These are phyloP conservation scores for Takifugu ocellatus DNA, from an alignment of 2,797 vertebrate genomes.

Conservation along the genomic window DNA sequence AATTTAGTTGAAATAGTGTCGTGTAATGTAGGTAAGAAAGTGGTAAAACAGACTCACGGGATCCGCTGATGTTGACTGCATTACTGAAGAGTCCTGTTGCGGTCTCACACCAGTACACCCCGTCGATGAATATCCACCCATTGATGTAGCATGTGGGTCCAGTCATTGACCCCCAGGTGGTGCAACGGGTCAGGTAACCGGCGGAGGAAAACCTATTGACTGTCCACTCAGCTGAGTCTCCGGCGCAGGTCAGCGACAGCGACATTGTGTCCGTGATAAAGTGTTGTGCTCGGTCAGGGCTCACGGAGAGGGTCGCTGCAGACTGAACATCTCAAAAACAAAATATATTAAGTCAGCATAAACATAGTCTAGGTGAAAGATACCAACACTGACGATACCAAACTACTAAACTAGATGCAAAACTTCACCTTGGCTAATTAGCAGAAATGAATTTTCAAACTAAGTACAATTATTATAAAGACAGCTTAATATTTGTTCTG, in stretches of 20 bases:
- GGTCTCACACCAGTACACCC: constrained; percentile 55
- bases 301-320: constrained; percentile 4
- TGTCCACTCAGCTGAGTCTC: constrained; percentile 29
- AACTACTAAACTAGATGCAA: too few species aligned
- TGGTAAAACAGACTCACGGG: background rate
- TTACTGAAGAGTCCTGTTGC: constrained; percentile 35
- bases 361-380: too few species aligned
- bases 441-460: too few species aligned
- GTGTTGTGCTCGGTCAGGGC: constrained; percentile 44
- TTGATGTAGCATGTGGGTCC: background rate
- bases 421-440: too few species aligned
- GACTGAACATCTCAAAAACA: constrained; percentile 15
- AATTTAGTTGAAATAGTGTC: too few species aligned
- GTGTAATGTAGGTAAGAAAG: too few species aligned
- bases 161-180: background rate
- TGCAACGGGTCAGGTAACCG: rapidly evolving
- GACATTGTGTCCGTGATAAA: constrained; percentile 17
- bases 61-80: constrained; percentile 38
- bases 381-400: too few species aligned
- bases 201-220: background rate
- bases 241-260: constrained; percentile 46
- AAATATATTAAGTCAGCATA: background rate
- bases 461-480: too few species aligned
- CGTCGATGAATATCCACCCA: rapidly evolving
- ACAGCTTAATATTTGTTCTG: too few species aligned